phyloP scores from a whole-genome alignment of 2,888 invertebrate genomes.

The Blastobasis lacticolella region DNA sequence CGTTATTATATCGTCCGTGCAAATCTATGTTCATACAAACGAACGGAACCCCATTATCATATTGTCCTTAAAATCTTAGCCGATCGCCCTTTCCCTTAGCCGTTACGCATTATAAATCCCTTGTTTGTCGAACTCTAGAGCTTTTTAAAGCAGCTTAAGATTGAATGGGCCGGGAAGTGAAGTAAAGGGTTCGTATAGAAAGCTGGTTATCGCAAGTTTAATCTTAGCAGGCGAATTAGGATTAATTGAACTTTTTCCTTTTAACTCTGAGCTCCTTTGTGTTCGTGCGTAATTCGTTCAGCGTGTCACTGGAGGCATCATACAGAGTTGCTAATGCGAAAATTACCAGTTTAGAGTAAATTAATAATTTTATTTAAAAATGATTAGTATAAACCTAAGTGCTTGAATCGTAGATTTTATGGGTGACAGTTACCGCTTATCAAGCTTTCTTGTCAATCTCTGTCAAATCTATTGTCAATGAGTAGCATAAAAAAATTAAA shows the following conservation, averaged over 20 bases:
- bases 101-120: constrained; percentile 63
- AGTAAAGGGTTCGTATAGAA: constrained; percentile 66
- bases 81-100: constrained; percentile 36
- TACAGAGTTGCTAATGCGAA: constrained; percentile 34
- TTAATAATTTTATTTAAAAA: no score
- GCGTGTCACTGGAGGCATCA: constrained; percentile 44
- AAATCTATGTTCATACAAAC: constrained; percentile 10
- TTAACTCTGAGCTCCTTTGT: constrained; percentile 57
- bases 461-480: no score
- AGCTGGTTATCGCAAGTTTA: constrained; percentile 62
- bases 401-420: no score
- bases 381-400: no score
- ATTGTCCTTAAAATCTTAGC: constrained; percentile 33
- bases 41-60: constrained; percentile 7
- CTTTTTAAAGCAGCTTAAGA: constrained; percentile 67
- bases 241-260: constrained; percentile 72
- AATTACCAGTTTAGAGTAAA: no score
- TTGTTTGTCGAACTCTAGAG: constrained; percentile 62
- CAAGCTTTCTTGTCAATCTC: no score
- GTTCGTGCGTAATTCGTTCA: constrained; percentile 54
- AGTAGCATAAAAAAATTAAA: no score
- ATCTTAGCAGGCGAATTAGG: constrained; percentile 70
- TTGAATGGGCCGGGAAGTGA: constrained; percentile 50
- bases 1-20: constrained; percentile 12
- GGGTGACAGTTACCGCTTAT: no score